Percentiles rank a stretch among this genome's conserved stretches.
Conservation (phyloP, 2,797 vertebrate species). For the Aphelocoma californica region DNA sequence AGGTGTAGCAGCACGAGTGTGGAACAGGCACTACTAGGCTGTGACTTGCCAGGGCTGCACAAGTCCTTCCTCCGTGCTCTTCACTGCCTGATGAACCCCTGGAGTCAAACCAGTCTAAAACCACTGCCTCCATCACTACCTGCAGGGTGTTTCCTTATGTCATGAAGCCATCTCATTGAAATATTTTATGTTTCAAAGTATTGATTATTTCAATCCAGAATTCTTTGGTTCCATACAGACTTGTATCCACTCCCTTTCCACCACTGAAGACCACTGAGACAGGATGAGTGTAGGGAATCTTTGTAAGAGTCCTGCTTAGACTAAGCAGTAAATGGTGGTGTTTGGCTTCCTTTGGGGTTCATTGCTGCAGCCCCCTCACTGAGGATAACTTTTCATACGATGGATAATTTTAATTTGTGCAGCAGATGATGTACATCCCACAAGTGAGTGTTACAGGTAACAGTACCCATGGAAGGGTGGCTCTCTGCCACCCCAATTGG, state of each 20-base stretch:
- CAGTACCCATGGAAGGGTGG: neutral
- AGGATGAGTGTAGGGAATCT: neutral
- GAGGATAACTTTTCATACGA: neutral
- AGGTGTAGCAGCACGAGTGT: neutral
- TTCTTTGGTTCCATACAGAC: neutral
- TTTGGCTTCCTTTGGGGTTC: neutral
- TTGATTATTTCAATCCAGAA: neutral
- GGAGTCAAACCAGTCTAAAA: neutral
- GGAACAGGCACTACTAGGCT: accelerated
- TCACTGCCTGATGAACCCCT: neutral
- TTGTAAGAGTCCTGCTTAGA: neutral
- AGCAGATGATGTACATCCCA: neutral
- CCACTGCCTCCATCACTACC: neutral
- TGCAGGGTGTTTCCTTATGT: neutral
- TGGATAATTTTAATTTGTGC: neutral
- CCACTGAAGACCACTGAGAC: neutral
- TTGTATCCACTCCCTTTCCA: neutral
- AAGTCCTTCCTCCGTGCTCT: neutral
- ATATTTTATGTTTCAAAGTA: neutral
- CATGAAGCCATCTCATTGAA: neutral
- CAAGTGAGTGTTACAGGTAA: neutral
- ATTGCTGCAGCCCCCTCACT: neutral
- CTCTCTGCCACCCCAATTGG: neutral
- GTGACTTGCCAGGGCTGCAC: neutral
- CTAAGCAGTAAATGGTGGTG: neutral